Conservation (phyloP, 2,888 invertebrate species). For the Elmis aenea region DNA sequence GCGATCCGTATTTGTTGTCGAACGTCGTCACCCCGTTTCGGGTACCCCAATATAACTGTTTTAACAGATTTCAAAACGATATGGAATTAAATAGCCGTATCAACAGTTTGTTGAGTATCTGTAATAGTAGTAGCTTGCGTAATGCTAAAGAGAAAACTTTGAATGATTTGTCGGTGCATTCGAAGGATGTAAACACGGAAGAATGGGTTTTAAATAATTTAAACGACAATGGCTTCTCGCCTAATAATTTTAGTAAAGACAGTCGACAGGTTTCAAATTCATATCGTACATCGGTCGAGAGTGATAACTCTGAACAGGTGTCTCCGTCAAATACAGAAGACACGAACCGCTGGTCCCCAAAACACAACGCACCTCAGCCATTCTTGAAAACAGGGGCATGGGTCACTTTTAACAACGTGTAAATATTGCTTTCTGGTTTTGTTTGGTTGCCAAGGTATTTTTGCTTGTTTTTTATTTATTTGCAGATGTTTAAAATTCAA, state of each 20-base stretch:
- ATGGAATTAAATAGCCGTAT: slow-evolving; percentile 36
- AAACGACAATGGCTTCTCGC: slow-evolving; percentile 3
- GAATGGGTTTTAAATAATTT: slow-evolving; percentile 19
- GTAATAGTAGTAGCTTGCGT: too few species aligned
- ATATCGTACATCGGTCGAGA: too few species aligned
- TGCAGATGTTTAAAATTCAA: slow-evolving; percentile 13
- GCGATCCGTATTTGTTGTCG: slow-evolving; percentile 31
- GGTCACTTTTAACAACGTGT: slow-evolving; percentile 49
- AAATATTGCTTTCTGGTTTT: slow-evolving; percentile 43
- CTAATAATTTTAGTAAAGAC: slow-evolving; percentile 3
- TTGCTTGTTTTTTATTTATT: slow-evolving; percentile 25
- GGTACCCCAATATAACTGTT: slow-evolving; percentile 8
- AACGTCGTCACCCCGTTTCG: slow-evolving; percentile 22
- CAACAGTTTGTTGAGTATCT: slow-evolving; percentile 33
- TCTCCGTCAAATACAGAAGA: slow-evolving; percentile 17
- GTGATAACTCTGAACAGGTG: slow-evolving; percentile 24
- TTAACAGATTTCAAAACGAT: slow-evolving; percentile 25
- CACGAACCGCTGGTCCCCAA: slow-evolving; percentile 14
- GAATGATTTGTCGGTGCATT: slow-evolving; percentile 19
- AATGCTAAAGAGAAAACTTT: slow-evolving; percentile 9
- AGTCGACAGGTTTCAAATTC: too few species aligned
- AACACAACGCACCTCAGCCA: slow-evolving; percentile 13
- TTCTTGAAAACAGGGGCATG: slow-evolving; percentile 38
- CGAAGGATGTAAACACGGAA: slow-evolving; percentile 16
- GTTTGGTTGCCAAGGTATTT: slow-evolving; percentile 32